Conservation (phyloP, 53 echinoderm and acorn worm species). For the Stichopus horrens region DNA sequence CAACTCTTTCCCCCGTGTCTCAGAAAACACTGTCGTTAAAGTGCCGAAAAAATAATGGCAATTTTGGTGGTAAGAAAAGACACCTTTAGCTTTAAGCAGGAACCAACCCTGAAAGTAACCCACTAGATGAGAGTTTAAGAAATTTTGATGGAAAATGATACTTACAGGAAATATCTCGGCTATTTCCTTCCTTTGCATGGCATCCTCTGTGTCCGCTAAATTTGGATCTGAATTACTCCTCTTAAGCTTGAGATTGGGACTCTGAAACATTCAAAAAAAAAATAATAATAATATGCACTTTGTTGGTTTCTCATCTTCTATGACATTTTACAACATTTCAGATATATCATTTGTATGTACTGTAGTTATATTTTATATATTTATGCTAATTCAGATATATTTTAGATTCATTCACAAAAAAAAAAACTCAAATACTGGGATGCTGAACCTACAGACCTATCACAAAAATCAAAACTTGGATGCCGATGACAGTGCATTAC, state of each 20-base stretch:
- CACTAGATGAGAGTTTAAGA: too few relatives aligned
- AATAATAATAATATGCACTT: not conserved
- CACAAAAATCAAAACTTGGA: too few relatives aligned
- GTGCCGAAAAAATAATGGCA: too few relatives aligned
- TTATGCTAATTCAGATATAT: not conserved
- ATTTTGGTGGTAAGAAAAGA: too few relatives aligned
- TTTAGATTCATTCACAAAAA: not conserved
- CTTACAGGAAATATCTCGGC: conserved; percentile 95
- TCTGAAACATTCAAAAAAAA: conserved; percentile 43
- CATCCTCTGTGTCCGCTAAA: conserved; percentile 84
- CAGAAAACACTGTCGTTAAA: too few relatives aligned
- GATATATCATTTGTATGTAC: not conserved
- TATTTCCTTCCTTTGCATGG: conserved; percentile 84
- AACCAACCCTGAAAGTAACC: too few relatives aligned
- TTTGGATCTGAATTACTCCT: conserved; percentile 89
- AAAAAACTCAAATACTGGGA: too few relatives aligned
- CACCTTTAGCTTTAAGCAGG: too few relatives aligned
- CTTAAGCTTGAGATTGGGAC: conserved; percentile 65
- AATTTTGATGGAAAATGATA: not conserved
- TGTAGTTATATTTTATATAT: not conserved
- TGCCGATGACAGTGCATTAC: too few relatives aligned
- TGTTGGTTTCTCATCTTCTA: not conserved
- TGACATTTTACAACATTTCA: not conserved
- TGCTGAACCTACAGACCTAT: too few relatives aligned
- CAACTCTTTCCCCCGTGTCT: too few relatives aligned